A percentile compares a stretch with the other conserved stretches of the same genome.
Evolutionary conservation across 1,140 invertebrate genomes (phyloP).

Genomic region (Phocides pigmalion): DNA sequence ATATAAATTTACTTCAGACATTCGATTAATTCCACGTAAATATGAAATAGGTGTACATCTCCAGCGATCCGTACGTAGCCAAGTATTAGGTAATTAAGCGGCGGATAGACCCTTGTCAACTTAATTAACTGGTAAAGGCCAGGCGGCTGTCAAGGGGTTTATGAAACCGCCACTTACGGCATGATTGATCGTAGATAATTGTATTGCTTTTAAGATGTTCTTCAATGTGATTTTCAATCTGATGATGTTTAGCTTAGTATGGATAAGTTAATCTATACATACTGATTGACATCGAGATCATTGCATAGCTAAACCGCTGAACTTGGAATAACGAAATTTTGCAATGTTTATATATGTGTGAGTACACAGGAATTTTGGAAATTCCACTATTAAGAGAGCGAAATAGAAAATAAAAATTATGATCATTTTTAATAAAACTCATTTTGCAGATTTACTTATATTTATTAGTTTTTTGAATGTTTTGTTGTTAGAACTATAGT

Average conservation of each 20-base stretch:
- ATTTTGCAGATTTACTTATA: too few relatives aligned
- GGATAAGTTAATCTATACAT: too few relatives aligned
- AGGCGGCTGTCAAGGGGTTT: constrained; percentile 41
- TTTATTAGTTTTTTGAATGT: too few relatives aligned
- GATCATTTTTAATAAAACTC: too few relatives aligned
- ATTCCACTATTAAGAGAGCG: too few relatives aligned
- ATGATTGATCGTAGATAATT: constrained; percentile 45
- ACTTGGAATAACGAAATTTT: not conserved
- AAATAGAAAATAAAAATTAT: too few relatives aligned
- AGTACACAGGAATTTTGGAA: too few relatives aligned
- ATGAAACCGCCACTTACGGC: constrained; percentile 36
- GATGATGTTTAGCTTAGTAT: too few relatives aligned
- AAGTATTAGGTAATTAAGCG: constrained; percentile 37
- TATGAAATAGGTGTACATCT: constrained; percentile 3
- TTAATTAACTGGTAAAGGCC: constrained; percentile 48
- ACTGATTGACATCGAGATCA: too few relatives aligned
- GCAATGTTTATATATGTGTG: too few relatives aligned
- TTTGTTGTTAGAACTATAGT: too few relatives aligned
- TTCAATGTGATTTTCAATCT: constrained; percentile 5
- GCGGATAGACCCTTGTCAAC: constrained; percentile 44
- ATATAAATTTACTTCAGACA: not conserved
- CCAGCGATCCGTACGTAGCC: constrained; percentile 16
- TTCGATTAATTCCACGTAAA: not conserved
- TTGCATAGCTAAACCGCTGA: too few relatives aligned
- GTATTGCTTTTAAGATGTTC: constrained; percentile 33